Percentiles rank a stretch among this genome's conserved stretches.
Conservation (phyloP, 2,888 invertebrate species). For the Panorpa germanica region DNA sequence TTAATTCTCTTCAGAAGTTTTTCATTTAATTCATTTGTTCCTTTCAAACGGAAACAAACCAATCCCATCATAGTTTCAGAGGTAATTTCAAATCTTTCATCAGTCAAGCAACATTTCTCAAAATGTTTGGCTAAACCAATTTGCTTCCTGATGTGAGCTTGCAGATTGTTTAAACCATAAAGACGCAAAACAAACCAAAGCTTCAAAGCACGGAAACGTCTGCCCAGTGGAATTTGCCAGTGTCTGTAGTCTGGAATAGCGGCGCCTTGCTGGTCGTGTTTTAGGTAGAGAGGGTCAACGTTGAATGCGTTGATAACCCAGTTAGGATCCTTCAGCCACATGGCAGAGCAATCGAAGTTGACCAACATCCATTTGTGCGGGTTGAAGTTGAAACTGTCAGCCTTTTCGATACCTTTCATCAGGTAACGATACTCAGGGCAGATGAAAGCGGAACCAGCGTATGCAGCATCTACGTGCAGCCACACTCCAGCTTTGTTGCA, state of each 20-base stretch:
- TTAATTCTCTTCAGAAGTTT: conserved; percentile 66
- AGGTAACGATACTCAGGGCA: conserved; percentile 90
- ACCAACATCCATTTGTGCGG: conserved; percentile 99
- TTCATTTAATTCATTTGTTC: conserved; percentile 67
- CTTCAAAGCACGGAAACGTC: conserved; percentile 82
- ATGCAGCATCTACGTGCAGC: conserved; percentile 95
- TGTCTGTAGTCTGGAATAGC: conserved; percentile 92
- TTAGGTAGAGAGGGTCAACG: conserved; percentile 91
- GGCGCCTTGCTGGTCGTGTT: conserved; percentile 79
- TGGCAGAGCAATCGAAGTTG: conserved; percentile 97
- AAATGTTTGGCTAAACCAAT: conserved; percentile 75
- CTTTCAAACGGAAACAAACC: conserved; percentile 89
- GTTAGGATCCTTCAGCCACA: conserved; percentile 86
- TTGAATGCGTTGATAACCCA: conserved; percentile 91
- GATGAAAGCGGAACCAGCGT: conserved; percentile 90
- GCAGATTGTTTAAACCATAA: conserved; percentile 76
- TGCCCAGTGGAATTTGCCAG: conserved; percentile 91
- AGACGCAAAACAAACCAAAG: conserved; percentile 88
- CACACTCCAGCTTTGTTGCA: conserved; percentile 60
- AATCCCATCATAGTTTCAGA: conserved; percentile 85
- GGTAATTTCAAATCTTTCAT: conserved; percentile 75
- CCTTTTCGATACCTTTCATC: conserved; percentile 74
- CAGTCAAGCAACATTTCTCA: conserved; percentile 51
- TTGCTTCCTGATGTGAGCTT: conserved; percentile 71
- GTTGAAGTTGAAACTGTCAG: conserved; percentile 95